These are phyloP conservation scores for Ichneumon xanthorius DNA, from an alignment of 2,888 invertebrate genomes.

Conservation along the genomic window DNA sequence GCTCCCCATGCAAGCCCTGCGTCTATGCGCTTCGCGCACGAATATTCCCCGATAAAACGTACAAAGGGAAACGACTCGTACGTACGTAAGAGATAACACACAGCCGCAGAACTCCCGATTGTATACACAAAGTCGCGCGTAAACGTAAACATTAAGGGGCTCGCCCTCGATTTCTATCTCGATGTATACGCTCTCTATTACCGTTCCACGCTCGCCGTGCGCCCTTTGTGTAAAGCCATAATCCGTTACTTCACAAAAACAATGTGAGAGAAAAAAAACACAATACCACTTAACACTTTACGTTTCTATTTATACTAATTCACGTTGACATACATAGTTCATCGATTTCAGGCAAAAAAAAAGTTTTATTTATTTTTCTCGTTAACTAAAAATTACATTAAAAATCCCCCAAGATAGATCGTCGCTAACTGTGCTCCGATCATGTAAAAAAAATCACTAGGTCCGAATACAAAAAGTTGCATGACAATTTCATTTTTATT, in stretches of 20 bases:
- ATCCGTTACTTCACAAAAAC: background rate
- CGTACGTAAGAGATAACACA: conserved; percentile 48
- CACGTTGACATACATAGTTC: conserved; percentile 27
- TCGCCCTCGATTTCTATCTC: conserved; percentile 63
- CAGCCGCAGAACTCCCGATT: conserved; percentile 13
- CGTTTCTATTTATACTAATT: conserved; percentile 71
- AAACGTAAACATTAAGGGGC: conserved; percentile 35
- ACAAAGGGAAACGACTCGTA: conserved; percentile 42
- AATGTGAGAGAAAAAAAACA: background rate
- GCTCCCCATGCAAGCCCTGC: conserved; percentile 14
- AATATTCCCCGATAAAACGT: conserved; percentile 13
- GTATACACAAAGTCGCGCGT: conserved; percentile 37
- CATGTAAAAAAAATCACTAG: background rate
- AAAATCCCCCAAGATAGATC: background rate
- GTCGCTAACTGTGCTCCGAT: background rate
- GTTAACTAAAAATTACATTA: background rate
- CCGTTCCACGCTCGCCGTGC: conserved; percentile 56
- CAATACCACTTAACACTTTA: conserved; percentile 57
- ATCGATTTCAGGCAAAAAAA: background rate
- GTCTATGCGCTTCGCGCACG: conserved; percentile 36
- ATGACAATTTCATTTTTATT: background rate
- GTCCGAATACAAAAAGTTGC: background rate
- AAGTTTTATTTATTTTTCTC: background rate
- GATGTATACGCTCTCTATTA: conserved; percentile 47
- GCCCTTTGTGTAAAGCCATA: conserved; percentile 41